These are phyloP conservation scores for Poecilia latipinna DNA, from an alignment of 2,113 vertebrate species.

Conservation along the genomic window DNA sequence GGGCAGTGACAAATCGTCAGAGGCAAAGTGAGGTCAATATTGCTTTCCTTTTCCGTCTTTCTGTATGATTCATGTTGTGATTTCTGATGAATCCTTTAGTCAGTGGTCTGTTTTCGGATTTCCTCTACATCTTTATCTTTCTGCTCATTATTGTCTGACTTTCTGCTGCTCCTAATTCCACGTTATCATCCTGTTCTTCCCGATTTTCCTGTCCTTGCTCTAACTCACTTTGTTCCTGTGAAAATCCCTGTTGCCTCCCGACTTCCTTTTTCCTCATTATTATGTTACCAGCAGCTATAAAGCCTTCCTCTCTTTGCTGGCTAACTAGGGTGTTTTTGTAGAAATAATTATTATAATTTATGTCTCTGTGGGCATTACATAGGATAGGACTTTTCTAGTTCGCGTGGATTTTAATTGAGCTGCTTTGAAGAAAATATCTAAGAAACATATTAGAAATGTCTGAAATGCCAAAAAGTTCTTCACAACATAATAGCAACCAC, in stretches of 20 bases:
- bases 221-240: constrained; percentile 8
- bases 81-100: constrained; percentile 37
- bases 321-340: constrained; percentile 17
- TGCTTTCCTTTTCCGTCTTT: constrained; percentile 3
- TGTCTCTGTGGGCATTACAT: neutral
- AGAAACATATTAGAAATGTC: constrained; percentile 1
- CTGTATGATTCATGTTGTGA: constrained; percentile 3
- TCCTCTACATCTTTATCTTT: constrained; percentile 22
- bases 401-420: constrained; percentile 16
- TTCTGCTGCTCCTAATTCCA: constrained; percentile 25
- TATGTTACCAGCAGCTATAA: constrained; percentile 35
- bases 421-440: constrained; percentile 7
- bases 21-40: neutral
- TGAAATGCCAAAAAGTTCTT: constrained; percentile 4
- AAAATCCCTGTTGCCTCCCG: neutral
- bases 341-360: constrained; percentile 9
- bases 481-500: neutral
- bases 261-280: constrained; percentile 17
- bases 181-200: neutral
- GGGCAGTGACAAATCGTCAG: neutral
- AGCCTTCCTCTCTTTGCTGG: neutral
- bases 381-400: constrained; percentile 20
- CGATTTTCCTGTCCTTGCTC: constrained; percentile 16
- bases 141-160: constrained; percentile 54
- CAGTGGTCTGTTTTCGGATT: constrained; percentile 9